phyloP scores from a whole-genome alignment of 2,888 invertebrate genomes.

The Siphlonurus alternatus region DNA sequence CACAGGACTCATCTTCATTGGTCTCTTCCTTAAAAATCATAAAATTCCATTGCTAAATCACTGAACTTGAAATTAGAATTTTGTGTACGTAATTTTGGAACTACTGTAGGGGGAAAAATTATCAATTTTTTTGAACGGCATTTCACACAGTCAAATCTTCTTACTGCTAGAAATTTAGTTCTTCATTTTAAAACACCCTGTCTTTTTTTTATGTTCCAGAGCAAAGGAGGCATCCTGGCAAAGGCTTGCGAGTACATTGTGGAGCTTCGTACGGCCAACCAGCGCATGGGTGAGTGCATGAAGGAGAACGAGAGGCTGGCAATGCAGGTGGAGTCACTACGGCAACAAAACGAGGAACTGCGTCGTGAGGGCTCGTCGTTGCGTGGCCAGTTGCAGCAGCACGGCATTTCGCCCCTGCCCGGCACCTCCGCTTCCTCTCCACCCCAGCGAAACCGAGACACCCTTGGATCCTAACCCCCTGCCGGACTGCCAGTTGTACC shows the following conservation, averaged over 20 bases:
- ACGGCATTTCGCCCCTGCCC: conserved; percentile 35
- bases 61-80: too few relatives aligned
- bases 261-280: conserved; percentile 62
- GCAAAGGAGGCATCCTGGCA: conserved; percentile 88
- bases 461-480: conserved; percentile 18
- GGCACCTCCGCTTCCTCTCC: conserved; percentile 16
- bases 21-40: too few relatives aligned
- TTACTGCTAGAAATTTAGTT: too few relatives aligned
- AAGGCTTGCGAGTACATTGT: conserved; percentile 91
- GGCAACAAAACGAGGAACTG: conserved; percentile 51
- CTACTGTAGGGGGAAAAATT: too few relatives aligned
- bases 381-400: conserved; percentile 45
- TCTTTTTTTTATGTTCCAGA: conserved; percentile 33
- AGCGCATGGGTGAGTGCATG: conserved; percentile 43
- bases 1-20: too few relatives aligned
- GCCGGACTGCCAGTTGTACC: conserved; percentile 9
- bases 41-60: too few relatives aligned
- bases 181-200: too few relatives aligned
- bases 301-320: conserved; percentile 56
- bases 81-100: too few relatives aligned
- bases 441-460: conserved; percentile 17
- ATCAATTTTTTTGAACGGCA: too few relatives aligned
- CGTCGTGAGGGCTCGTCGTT: conserved; percentile 61
- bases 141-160: too few relatives aligned
- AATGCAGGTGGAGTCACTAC: conserved; percentile 49